Base-by-base conservation (phyloP, 2,888 invertebrate genomes). In the Cephus spinipes region DNA sequence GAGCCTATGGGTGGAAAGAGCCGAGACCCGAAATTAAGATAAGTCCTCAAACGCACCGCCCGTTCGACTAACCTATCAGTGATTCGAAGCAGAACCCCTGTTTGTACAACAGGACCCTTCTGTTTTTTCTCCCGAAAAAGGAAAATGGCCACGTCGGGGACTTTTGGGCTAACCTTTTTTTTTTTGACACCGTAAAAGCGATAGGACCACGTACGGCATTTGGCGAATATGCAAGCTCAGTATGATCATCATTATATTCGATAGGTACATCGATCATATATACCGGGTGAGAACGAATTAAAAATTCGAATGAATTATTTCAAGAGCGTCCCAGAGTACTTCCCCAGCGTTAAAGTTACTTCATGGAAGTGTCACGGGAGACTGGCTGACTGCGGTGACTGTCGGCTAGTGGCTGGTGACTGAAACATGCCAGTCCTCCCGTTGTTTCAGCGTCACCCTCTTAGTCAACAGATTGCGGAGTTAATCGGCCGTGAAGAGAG, bases 401-500 rank as follows among this genome's bases (percentile, higher is more conserved):
- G 15, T n/a, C 40, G 68, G 15, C 34, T 76, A 9, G 71, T 78
- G 78, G 79, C 82, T 83, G 82, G 83, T 79, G 82, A 84, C 85
- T 75, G 75, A 75, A 80, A 81, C 76, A 77, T 73, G 80, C 75
- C 75, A 73, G 55, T 81, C 76, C 74, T 78, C 77, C 40, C 75
- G 77, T 76, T 77, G 75, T 78, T 76, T 74, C 76, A 79, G 79
- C 76, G 78, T 83, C 80, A 77, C 81, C 79, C 83, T 82, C 81
- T 81, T 11, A 83, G 79, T 78, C 79, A 77, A 80, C 81, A 83
- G 89, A 90, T 90, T 87, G 89, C 87, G 78, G 82, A 84, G 82
- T 87, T 89, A 90, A 91, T 91, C 91, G 90, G 88, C 85, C 88
- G 89, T 90, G 89, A 91, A 90, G 87, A 88, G 87, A 89, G 87